These are phyloP conservation scores for Planococcus citri DNA, from an alignment of 1,140 invertebrate species.

Conservation along the genomic window DNA sequence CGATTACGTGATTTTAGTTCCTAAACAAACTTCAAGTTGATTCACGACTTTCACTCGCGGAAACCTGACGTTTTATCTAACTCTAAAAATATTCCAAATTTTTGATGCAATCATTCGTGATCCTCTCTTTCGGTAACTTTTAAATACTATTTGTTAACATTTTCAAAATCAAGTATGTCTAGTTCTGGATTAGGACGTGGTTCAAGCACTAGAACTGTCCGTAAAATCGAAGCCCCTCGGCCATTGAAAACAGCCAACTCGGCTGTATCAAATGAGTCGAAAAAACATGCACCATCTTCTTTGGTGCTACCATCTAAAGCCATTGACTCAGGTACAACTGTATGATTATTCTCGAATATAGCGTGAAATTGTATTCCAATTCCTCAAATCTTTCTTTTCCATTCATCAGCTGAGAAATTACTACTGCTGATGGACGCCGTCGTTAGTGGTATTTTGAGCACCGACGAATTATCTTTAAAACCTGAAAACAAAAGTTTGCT, in stretches of 20 bases:
- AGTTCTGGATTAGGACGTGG: not conserved
- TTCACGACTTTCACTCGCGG: too few relatives aligned
- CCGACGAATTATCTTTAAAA: not conserved
- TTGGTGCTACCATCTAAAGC: not conserved
- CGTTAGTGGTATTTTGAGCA: not conserved
- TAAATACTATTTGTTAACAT: too few relatives aligned
- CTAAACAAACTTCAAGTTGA: too few relatives aligned
- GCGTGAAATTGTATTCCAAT: too few relatives aligned
- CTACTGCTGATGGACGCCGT: not conserved
- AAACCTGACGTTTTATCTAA: too few relatives aligned
- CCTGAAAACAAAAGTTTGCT: not conserved
- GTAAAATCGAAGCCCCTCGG: not conserved
- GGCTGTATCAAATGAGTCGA: not conserved
- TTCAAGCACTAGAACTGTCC: not conserved
- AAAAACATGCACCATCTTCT: not conserved
- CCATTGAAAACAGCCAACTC: not conserved
- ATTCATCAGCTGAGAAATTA: not conserved
- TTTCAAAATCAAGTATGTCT: too few relatives aligned
- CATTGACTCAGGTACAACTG: slow-evolving; percentile 1
- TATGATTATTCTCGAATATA: too few relatives aligned
- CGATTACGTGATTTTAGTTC: too few relatives aligned
- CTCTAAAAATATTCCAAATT: too few relatives aligned
- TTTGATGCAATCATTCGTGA: too few relatives aligned
- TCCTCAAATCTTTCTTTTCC: not conserved
- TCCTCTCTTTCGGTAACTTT: too few relatives aligned